phyloP scores from a whole-genome alignment of 2,888 invertebrate species.

The Acronicta aceris region DNA sequence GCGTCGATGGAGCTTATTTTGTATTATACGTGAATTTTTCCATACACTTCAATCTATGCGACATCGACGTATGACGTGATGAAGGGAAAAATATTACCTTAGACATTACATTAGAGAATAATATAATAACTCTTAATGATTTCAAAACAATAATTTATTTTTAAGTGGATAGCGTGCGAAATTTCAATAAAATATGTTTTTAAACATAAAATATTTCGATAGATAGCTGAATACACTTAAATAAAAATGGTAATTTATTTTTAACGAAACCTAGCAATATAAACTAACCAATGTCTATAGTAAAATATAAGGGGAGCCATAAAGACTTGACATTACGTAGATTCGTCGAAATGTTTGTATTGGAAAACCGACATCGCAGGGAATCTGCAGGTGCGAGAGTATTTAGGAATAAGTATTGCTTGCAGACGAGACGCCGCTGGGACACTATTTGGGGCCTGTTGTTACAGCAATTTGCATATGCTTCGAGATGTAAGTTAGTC shows the following conservation, averaged over 20 bases:
- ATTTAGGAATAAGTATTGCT: constrained; percentile 75
- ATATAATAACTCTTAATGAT: no score
- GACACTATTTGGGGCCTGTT: constrained; percentile 67
- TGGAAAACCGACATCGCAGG: constrained; percentile 68
- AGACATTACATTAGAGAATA: no score
- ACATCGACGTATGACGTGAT: no score
- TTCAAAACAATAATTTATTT: no score
- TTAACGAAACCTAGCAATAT: constrained; percentile 15
- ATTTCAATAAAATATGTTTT: constrained; percentile 5
- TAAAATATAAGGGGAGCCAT: constrained; percentile 41
- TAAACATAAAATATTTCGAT: neutral
- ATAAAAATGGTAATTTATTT: constrained; percentile 4
- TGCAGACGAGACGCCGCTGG: constrained; percentile 68
- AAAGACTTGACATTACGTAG: constrained; percentile 44
- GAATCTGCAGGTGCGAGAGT: constrained; percentile 76
- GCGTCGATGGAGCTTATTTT: constrained; percentile 44
- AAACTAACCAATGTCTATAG: constrained; percentile 12
- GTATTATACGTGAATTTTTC: constrained; percentile 10
- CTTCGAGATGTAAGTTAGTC: constrained; percentile 52
- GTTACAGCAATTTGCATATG: constrained; percentile 76
- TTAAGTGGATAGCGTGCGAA: neutral
- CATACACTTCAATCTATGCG: neutral
- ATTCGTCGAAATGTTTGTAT: constrained; percentile 72
- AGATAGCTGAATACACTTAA: no score
- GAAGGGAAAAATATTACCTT: no score